Percentiles rank a stretch among this genome's conserved stretches.
phyloP scores from a whole-genome alignment of 2,797 vertebrate species.

The Rhabdomys pumilio region DNA sequence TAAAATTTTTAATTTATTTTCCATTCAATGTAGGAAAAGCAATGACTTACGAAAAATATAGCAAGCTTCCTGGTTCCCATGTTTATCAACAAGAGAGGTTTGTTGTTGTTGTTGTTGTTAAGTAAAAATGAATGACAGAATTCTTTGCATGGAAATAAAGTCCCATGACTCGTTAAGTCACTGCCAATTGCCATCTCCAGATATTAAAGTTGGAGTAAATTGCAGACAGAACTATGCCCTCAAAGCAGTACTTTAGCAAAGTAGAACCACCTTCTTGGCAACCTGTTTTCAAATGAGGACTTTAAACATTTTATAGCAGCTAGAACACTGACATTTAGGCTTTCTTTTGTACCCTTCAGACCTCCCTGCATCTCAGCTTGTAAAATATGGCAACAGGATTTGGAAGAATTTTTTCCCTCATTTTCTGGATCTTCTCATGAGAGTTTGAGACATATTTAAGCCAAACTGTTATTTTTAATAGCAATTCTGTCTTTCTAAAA shows the following conservation, averaged over 20 bases:
- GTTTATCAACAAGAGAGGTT: background rate
- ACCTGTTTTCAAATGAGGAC: background rate
- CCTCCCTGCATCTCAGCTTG: slow-evolving; percentile 20
- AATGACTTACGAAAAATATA: background rate
- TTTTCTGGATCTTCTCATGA: slow-evolving; percentile 57
- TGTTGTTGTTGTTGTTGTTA: background rate
- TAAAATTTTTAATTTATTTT: background rate
- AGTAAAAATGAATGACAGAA: background rate
- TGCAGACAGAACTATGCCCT: fast-evolving
- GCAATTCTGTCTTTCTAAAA: slow-evolving; percentile 60
- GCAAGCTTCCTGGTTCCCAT: background rate
- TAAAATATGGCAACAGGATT: slow-evolving; percentile 33
- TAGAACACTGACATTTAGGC: background rate
- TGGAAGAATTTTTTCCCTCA: slow-evolving; percentile 3
- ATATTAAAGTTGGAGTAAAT: background rate
- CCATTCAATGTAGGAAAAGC: background rate
- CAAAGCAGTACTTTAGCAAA: background rate
- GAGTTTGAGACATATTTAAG: slow-evolving; percentile 58
- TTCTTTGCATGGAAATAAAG: background rate
- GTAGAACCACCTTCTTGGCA: background rate
- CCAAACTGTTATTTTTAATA: slow-evolving; percentile 68
- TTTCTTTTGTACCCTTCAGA: background rate
- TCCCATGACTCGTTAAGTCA: fast-evolving
- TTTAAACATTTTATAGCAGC: slow-evolving; percentile 10
- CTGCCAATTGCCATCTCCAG: fast-evolving